Percentiles rank a stretch among this genome's conserved stretches.
Evolutionary conservation across 2,888 invertebrate species (phyloP).

Genomic region (Eugnorisma glareosa): DNA sequence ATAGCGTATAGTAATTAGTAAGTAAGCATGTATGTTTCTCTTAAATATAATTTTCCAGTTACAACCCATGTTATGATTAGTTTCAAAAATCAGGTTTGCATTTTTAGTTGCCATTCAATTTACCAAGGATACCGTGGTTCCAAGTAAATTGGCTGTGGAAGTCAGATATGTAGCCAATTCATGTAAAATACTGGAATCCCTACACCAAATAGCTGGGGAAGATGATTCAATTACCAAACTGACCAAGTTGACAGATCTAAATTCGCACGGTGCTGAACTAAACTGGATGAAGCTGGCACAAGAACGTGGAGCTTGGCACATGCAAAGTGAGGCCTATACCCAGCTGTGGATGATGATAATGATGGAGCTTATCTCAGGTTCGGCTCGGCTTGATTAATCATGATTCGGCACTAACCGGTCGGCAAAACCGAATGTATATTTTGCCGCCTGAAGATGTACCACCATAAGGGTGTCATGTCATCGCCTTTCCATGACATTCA

Average conservation of each 20-base stretch:
- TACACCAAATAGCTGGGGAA: neutral
- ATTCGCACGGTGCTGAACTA: too few relatives aligned
- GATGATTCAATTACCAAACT: neutral
- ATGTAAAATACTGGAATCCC: neutral
- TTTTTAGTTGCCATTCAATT: neutral
- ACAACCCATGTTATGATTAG: neutral
- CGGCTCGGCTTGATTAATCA: neutral
- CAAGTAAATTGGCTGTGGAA: neutral
- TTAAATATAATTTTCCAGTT: neutral
- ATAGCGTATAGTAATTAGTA: neutral
- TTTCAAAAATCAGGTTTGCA: neutral
- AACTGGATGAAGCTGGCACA: too few relatives aligned
- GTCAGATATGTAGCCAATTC: neutral
- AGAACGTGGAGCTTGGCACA: too few relatives aligned
- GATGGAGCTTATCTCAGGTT: neutral
- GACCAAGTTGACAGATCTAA: too few relatives aligned
- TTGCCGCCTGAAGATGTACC: neutral
- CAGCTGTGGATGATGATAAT: too few relatives aligned
- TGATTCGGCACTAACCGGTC: neutral
- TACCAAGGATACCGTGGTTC: neutral
- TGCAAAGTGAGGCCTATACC: too few relatives aligned
- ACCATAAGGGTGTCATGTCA: neutral
- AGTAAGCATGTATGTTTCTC: neutral
- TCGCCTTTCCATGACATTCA: constrained; percentile 42
- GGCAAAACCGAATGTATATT: neutral